These are phyloP conservation scores for Hippocampus barbouri DNA, from an alignment of 2,113 vertebrate genomes.

Conservation along the genomic window DNA sequence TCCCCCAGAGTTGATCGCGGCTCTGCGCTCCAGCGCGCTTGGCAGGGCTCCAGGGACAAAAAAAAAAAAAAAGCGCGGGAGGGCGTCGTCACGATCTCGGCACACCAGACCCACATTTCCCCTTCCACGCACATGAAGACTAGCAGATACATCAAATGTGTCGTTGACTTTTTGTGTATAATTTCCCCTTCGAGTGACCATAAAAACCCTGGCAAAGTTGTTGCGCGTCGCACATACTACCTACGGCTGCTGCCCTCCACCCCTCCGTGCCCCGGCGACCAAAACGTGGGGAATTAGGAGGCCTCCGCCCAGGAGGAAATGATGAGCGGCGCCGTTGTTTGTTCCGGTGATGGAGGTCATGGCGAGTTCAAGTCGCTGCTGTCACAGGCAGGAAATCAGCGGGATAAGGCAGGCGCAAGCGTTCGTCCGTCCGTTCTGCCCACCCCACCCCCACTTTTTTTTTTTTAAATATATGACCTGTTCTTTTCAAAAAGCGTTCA, in stretches of 20 bases:
- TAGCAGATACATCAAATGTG: neutral
- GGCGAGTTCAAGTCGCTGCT: constrained; percentile 77
- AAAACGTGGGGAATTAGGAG: constrained; percentile 18
- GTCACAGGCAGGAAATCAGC: constrained; percentile 38
- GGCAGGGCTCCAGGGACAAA: constrained; percentile 65
- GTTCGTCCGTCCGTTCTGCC: neutral
- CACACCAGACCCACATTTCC: constrained; percentile 15
- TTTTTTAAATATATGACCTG: neutral
- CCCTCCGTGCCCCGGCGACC: neutral
- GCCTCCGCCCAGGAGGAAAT: constrained; percentile 70
- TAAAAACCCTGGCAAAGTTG: constrained; percentile 8
- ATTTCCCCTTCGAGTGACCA: neutral
- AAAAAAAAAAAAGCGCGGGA: constrained; percentile 23
- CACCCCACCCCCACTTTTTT: neutral
- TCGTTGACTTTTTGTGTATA: neutral
- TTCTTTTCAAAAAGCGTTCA: constrained; percentile 4
- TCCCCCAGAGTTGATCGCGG: constrained; percentile 55
- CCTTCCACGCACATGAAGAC: neutral
- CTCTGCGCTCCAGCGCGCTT: constrained; percentile 60
- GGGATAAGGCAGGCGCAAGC: neutral
- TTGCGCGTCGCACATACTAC: neutral
- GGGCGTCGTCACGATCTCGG: constrained; percentile 30
- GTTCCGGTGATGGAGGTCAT: constrained; percentile 79
- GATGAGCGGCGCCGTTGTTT: constrained; percentile 78
- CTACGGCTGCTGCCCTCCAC: neutral